phyloP scores from a whole-genome alignment of 2,888 invertebrate species.

The Sphecodes monilicornis region DNA sequence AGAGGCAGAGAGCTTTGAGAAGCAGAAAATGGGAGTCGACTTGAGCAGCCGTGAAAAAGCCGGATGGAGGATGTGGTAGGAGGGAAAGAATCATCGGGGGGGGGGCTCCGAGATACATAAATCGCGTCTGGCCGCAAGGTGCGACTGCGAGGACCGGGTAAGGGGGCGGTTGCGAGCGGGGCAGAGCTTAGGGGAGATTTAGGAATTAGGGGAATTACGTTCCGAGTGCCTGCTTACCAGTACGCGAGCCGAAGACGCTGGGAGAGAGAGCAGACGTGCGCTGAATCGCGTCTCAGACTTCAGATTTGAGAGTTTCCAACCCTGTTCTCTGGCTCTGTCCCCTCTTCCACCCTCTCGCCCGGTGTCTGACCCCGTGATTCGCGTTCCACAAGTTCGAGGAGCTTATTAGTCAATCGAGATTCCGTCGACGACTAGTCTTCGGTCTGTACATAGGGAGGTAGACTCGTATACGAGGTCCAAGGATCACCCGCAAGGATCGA shows the following conservation, averaged over 20 bases:
- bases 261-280: slow-evolving; percentile 38
- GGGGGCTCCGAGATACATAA: slow-evolving; percentile 68
- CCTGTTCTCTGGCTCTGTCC: neutral
- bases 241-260: slow-evolving; percentile 41
- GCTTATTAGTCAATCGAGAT: slow-evolving; percentile 16
- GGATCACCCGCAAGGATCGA: slow-evolving; percentile 14
- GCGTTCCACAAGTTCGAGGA: slow-evolving; percentile 18
- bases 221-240: slow-evolving; percentile 71
- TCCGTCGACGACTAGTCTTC: slow-evolving; percentile 15
- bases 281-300: slow-evolving; percentile 26
- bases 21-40: slow-evolving; percentile 12
- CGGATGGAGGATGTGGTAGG: slow-evolving; percentile 16
- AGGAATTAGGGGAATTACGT: slow-evolving; percentile 74
- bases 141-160: slow-evolving; percentile 65
- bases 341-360: neutral
- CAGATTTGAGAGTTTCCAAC: slow-evolving; percentile 19
- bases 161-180: slow-evolving; percentile 12
- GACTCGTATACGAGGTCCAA: slow-evolving; percentile 7
- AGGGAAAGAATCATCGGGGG: slow-evolving; percentile 48
- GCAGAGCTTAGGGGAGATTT: slow-evolving; percentile 68
- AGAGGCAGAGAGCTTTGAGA: neutral
- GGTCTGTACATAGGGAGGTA: slow-evolving; percentile 39
- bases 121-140: slow-evolving; percentile 64
- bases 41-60: slow-evolving; percentile 14
- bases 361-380: neutral